Conservation (phyloP, 2,113 vertebrate species). For the Heterocephalus glaber region DNA sequence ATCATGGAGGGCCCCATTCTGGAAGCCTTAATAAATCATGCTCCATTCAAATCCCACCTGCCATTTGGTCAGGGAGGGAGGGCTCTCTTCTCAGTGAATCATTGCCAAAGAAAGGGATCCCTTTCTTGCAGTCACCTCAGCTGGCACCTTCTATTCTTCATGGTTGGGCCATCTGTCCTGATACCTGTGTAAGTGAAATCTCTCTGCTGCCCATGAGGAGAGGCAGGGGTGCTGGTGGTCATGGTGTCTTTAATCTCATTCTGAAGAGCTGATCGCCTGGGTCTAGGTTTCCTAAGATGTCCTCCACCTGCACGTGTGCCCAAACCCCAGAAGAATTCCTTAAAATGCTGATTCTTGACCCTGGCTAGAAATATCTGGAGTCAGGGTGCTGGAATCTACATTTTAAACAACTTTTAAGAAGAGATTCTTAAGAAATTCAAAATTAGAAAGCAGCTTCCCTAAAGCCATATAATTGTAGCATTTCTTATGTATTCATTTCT, state of each 20-base stretch:
- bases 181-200: background rate
- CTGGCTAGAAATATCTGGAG: background rate
- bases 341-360: background rate
- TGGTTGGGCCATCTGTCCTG: background rate
- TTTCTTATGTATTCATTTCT: background rate
- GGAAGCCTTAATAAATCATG: conserved; percentile 47
- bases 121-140: background rate
- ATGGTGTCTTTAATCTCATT: background rate
- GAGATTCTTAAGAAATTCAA: background rate
- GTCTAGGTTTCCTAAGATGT: background rate
- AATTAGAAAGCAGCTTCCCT: background rate
- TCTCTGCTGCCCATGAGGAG: background rate
- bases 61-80: too few species aligned
- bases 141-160: background rate
- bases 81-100: background rate
- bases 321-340: background rate
- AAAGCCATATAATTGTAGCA: background rate
- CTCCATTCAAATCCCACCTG: background rate
- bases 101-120: background rate
- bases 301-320: too few species aligned
- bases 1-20: background rate
- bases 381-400: background rate
- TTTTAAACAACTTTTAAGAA: background rate
- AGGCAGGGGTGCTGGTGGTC: background rate
- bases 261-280: background rate